Percentiles rank a stretch among this genome's conserved stretches.
These are phyloP conservation scores for Coleophora flavipennella DNA, from an alignment of 2,888 invertebrate genomes.

Conservation along the genomic window DNA sequence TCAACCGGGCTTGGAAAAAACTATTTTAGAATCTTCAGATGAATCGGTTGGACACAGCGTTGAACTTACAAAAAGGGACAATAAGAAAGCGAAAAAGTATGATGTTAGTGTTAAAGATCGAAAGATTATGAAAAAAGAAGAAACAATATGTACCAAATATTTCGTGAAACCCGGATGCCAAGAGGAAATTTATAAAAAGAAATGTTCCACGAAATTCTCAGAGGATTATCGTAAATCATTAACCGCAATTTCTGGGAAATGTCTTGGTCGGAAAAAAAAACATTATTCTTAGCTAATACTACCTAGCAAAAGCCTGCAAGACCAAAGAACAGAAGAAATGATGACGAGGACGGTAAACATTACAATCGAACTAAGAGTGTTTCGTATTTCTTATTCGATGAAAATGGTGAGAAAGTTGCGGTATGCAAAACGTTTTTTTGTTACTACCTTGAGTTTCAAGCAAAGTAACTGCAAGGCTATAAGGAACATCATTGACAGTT, in stretches of 20 bases:
- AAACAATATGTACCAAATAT: conserved; percentile 13
- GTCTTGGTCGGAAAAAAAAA: conserved; percentile 13
- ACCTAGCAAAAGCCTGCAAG: conserved; percentile 3
- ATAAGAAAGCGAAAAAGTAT: conserved; percentile 9
- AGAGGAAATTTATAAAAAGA: conserved; percentile 13
- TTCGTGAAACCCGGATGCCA: conserved; percentile 14
- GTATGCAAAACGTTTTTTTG: conserved; percentile 11
- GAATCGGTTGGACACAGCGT: conserved; percentile 5
- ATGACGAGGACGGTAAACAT: conserved; percentile 3
- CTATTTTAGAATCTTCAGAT: conserved; percentile 7
- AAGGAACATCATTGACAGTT: neutral
- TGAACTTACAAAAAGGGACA: conserved; percentile 10
- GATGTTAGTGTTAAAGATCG: conserved; percentile 11
- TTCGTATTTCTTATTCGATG: conserved; percentile 8
- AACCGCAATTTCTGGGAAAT: conserved; percentile 7
- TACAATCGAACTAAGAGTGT: conserved; percentile 7
- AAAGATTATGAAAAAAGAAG: conserved; percentile 8
- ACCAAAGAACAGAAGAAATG: conserved; percentile 9
- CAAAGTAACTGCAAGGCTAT: conserved; percentile 9
- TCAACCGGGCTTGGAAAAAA: conserved; percentile 3
- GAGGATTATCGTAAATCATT: conserved; percentile 11
- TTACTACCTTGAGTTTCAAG: conserved; percentile 9
- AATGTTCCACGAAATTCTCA: conserved; percentile 11
- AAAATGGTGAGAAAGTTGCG: conserved; percentile 7
- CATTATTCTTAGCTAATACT: conserved; percentile 12